Evolutionary conservation across 2,113 vertebrate species (phyloP), one percentile per base, ranked within the genome.

Genomic region (Nyctereutes procyonoides): DNA sequence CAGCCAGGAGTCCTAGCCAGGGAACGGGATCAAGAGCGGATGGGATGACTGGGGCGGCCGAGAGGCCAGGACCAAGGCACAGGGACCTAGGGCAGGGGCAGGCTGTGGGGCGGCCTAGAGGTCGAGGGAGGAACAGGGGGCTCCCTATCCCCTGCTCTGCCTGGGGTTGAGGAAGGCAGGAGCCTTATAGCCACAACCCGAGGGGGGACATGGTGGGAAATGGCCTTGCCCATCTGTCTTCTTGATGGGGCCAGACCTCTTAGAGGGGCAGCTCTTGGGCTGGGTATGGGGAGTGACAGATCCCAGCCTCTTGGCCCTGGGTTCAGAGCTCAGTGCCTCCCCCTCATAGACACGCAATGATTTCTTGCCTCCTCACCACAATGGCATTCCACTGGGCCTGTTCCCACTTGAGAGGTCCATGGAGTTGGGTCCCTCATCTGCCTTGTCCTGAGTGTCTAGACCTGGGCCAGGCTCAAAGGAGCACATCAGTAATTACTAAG

Each of bases 1-100:
- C 55, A 67, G 97, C 97, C 96, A 97, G 93, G 97, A 98, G 96
- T 65, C 90, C 74, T 43, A 35, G 97, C 98, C 98, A 98, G 96
- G 96, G 95, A 98, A 96, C 19, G 0, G 38, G 90, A 95, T 96
- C 97, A 97, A 93, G 92, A 92, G 96, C 2, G 24, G 92, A 80
- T 62, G 97, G 82, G 96, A 95, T 35, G 80, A 76, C 79, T 65
- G 63, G 91, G 93, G 87, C 97, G 79, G 56, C 20, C 0, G 30
- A 97, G 92, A 86, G 79, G 90, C 92, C 2, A 0, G 93, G 91
- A 74, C 93, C 79, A 20, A 94, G 85, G 80, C 79, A 35, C 24
- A 15, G 81, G 90, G 94, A 81, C 93, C 79, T 63, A 32, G 73
- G 73, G 77, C n/a, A 73, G 65, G 38, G 74, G 67, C 3, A 4